phyloP scores from a whole-genome alignment of 2,888 invertebrate genomes.

The Dasysyrphus albostriatus region DNA sequence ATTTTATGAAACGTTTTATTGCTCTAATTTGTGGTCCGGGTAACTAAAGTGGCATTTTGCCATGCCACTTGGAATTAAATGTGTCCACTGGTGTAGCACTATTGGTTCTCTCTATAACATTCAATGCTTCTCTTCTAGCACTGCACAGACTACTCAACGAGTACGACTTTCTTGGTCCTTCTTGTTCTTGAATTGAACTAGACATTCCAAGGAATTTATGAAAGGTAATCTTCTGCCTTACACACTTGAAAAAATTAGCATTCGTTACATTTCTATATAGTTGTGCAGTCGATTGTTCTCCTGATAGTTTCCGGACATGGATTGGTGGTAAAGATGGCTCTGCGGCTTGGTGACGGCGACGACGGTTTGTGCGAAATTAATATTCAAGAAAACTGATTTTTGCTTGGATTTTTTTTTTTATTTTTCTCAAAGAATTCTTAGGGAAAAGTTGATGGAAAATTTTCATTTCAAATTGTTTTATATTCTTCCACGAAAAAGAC shows the following conservation, averaged over 20 bases:
- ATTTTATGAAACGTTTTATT: conserved; percentile 84
- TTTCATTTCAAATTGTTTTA: conserved; percentile 61
- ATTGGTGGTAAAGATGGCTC: not conserved
- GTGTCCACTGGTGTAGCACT: conserved; percentile 42
- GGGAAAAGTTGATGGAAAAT: conserved; percentile 45
- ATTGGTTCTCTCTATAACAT: too few species aligned
- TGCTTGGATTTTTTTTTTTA: not conserved
- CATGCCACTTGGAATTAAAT: conserved; percentile 77
- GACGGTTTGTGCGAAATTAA: conserved; percentile 41
- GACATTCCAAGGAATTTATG: conserved; percentile 54
- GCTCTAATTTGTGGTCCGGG: conserved; percentile 83
- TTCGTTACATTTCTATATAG: conserved; percentile 61
- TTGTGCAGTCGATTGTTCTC: conserved; percentile 67
- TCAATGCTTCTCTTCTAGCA: not conserved
- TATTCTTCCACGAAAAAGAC: conserved; percentile 20
- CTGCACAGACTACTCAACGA: not conserved
- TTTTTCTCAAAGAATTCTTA: not conserved
- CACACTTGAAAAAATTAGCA: conserved; percentile 48
- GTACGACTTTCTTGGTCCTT: conserved; percentile 34
- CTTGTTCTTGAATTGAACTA: conserved; percentile 21
- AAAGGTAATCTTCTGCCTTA: conserved; percentile 55
- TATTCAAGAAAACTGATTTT: conserved; percentile 43
- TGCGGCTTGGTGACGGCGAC: not conserved
- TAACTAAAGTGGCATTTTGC: conserved; percentile 81
- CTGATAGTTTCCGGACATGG: conserved; percentile 65